A percentile compares a stretch with the other conserved stretches of the same genome.
Conservation (phyloP, 2,888 invertebrate genomes). For the Coecobrya sp. region DNA sequence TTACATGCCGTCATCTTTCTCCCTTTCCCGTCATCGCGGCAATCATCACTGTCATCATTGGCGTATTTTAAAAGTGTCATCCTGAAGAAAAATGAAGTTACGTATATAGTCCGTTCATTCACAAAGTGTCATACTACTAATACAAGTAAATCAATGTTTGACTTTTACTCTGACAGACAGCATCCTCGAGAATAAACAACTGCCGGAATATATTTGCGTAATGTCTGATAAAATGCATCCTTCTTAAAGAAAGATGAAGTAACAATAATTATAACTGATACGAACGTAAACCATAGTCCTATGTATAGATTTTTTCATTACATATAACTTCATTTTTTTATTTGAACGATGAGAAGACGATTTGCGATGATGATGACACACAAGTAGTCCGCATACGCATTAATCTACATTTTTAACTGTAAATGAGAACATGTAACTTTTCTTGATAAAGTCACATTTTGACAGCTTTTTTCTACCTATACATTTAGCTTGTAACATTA, state of each 20-base stretch:
- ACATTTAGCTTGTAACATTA: background rate
- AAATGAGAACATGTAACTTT: background rate
- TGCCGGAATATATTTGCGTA: background rate
- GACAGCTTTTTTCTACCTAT: slow-evolving; percentile 3
- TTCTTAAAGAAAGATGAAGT: background rate
- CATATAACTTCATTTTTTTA: background rate
- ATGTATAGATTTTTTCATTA: background rate
- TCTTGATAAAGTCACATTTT: slow-evolving; percentile 20
- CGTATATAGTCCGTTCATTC: too few species aligned
- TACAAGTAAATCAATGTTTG: slow-evolving; percentile 38
- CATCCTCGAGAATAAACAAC: background rate
- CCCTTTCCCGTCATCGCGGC: too few species aligned
- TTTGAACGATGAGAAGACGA: background rate
- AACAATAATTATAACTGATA: background rate
- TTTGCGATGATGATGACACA: background rate
- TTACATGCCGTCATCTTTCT: background rate
- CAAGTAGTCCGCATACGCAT: background rate
- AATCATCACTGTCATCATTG: background rate
- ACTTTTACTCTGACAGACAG: slow-evolving; percentile 38
- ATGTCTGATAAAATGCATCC: background rate
- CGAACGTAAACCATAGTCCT: background rate
- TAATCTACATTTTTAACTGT: background rate
- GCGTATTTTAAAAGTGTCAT: slow-evolving; percentile 7
- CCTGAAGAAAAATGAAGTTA: too few species aligned
- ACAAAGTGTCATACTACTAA: background rate